Base-by-base conservation (phyloP, 2,888 invertebrate genomes). In the Harmothoe impar region DNA sequence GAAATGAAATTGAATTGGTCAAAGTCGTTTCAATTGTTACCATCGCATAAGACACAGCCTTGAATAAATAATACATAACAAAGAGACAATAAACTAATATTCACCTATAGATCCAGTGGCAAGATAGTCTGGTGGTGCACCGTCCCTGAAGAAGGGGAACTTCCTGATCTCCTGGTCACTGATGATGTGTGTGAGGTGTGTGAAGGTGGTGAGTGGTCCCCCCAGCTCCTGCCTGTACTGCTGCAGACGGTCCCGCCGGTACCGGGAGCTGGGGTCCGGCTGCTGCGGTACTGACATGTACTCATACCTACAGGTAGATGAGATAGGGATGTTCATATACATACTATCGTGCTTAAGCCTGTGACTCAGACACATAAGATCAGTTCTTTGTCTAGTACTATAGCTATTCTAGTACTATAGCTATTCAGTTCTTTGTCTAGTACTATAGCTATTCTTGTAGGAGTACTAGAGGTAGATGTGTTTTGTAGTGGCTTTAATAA, bases 101-200 rank as follows among this genome's bases (percentile, higher is more conserved):
- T 31, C n/a, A 89, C 89, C 89, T 12, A 89, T 89, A n/a, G 62
- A 35, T 0, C 23, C 72, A 15, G 89, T 89, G 10, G 89, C 89
- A 12, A 89, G 72, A 31, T 89, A 62, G 35, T 89, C 89, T 35
- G 89, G 89, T 0, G 89, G 89, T 0, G 89, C 89, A 0, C 89
- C 89, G 35, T 89, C 89, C 25, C 89, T 23, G 72, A 31, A 89
- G 43, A 89, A 33, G n/a, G 89, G 89, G 56, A 68, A 89, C n/a
- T 89, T 56, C 43, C 56, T 25, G 56, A 62, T 68, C 23, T 68
- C 0, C 23, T 35, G 25, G 89, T 89, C 89, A 25, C 89, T 43
- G 12, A 89, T 89, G 7, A 89, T 62, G 35, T 12, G 3, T 29
- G 10, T 33, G 5, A 89, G 15, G 35, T 89, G 89, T 3, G 17